Evolutionary conservation across 2,113 vertebrate species (phyloP), one percentile per base, ranked within the genome.

Genomic region (Phasianus colchicus): DNA sequence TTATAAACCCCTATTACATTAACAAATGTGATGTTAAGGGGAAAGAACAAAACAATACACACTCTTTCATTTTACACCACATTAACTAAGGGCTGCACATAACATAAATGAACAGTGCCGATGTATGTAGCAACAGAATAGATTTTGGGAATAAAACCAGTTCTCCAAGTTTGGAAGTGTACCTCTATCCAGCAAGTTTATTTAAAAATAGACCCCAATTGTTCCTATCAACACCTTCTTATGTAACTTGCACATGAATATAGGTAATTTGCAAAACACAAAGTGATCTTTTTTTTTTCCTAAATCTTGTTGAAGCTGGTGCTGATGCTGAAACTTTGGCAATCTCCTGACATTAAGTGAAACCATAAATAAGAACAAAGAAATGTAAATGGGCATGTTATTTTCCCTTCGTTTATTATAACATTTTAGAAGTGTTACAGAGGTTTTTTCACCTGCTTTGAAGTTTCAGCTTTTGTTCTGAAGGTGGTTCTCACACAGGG

Each of bases 381-480:
- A 95, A 67, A 96, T 96, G 95, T 96, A 97, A 96, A 97, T 96
- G 65, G 88, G 85, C 65, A 91, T 22, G 65, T 71, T 96, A 86
- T 95, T 96, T 93, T 91, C 84, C 34, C 76, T 90, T 91, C 85
- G 48, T 83, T 91, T 86, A 94, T 90, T 91, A 60, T 65, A 96
- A 60, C 72, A 60, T 90, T 93, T 92, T 65, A 88, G 79, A 88
- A 95, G 91, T 27, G 43, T 77, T 89, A 54, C 32, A 32, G 69
- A 42, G 50, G 57, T 42, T 78, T 75, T 89, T 64, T 4, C 20
- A 4, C 24, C n/a, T 13, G 82, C 94, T 96, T 96, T 97, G 95
- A 95, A 92, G 92, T 96, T 75, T 48, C 24, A 2, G 65, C 24
- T 88, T 92, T 85, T 85, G 83, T 85, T 96, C 74, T 80, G 67